Evolutionary conservation across 2,888 invertebrate species (phyloP), one percentile per base, ranked within the genome.

Genomic region (Noctua fimbriata): DNA sequence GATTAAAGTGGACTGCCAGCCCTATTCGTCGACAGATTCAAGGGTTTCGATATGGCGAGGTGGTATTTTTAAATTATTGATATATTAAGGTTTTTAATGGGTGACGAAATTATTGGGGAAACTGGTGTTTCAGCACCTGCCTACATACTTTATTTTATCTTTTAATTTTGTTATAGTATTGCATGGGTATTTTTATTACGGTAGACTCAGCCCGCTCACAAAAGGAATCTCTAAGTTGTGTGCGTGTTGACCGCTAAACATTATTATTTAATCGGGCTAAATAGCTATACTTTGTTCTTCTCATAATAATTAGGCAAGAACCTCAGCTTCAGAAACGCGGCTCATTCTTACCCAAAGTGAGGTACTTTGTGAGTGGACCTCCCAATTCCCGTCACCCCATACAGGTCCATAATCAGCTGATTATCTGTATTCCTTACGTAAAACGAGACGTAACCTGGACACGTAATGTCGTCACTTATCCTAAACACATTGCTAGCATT

Each of bases 401-500:
- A 24, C 28, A 2, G 18, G 47, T 24, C 85, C n/a, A 74, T 79
- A 72, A 84, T 79, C 70, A 79, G 52, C 73, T 66, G 73, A 87
- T 84, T 70, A 79, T 47, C 41, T 32, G 41, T 63, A 63, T 69
- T 78, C 70, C 67, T 49, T 49, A n/a, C 24, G 52, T 69, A 72
- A n/a, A 77, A 55, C 47, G 36, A 60, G 47, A 72, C 58, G 52
- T 73, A 73, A 36, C 60, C 71, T 49, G 55, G 73, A 84, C 87
- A 58, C 63, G 36, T 87, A 80, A 85, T 85, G 85, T 73, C 81
- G 77, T 85, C 85, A 85, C 85, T 85, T 80, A 78, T 75, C 69
- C 73, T 73, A 70, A 87, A 88, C 76, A 87, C 81, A 85, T 87
- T 76, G 66, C 88, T n/a, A 52, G 36, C 55, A 80, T 85, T 85